Evolutionary conservation across 2,797 vertebrate species (phyloP), one percentile per base, ranked within the genome.

Genomic region (Sebastes oblongus): DNA sequence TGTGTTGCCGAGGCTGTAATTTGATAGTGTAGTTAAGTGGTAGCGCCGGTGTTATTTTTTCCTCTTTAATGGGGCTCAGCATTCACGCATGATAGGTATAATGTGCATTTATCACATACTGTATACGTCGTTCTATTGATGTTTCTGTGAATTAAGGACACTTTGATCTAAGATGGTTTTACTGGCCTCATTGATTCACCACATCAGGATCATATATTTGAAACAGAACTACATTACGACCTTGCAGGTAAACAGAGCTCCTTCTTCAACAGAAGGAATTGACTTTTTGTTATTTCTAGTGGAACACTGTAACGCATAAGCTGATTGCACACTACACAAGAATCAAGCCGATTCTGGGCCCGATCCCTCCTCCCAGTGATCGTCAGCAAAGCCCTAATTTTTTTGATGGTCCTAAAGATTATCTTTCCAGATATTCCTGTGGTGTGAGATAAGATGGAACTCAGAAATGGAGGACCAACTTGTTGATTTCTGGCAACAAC

Each of bases 1-100:
- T 83, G 54, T 65, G 84, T 85, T 88, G 83, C 87, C 82, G 83
- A 18, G 66, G 69, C 80, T 68, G 80, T 89, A 89, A 90, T 90
- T 88, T 85, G 86, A 92, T 87, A 70, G 69, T 71, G 86, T 75
- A 72, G 81, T 86, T 87, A 90, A 84, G 75, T 78, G 91, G 91
- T 84, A 81, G 77, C 66, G 29, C 34, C 8, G 8, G 24, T 73
- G 75, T 84, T 39, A 85, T 88, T 83, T 88, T 59, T 59, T 64
- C 55, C 76, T 83, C 74, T 83, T 80, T 81, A 86, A 87, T 85
- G 58, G 87, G 30, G 60, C 78, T 75, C 75, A 73, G 68, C 42
- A 84, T 84, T 81, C 81, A 87, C 8, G 39, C 76, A 50, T 75
- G 77, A 84, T 66, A 30, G 78, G n/a, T 8, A 22, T 86, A 81